These are phyloP conservation scores for Hydrozoanthus gracilis DNA, from an alignment of 92 coral and sea anemone genomes.

Conservation along the genomic window DNA sequence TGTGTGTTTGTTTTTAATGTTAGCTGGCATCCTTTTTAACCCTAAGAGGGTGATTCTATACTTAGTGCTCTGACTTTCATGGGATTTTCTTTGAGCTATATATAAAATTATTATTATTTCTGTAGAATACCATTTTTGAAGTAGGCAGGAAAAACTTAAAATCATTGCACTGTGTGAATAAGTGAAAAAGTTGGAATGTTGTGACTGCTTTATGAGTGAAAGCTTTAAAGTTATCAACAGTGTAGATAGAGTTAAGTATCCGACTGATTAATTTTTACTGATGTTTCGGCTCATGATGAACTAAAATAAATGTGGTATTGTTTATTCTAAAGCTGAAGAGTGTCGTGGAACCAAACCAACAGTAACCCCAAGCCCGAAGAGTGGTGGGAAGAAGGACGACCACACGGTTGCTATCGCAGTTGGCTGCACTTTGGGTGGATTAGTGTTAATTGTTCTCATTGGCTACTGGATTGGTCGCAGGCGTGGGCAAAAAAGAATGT, in stretches of 20 bases:
- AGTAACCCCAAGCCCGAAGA: background rate
- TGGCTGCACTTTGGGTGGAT: conserved; percentile 90
- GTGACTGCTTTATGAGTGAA: no score
- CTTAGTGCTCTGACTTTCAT: no score
- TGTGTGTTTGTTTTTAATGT: no score
- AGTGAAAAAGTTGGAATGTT: no score
- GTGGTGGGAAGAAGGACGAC: background rate
- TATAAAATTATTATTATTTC: no score
- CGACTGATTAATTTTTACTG: background rate
- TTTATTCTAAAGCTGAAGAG: conserved; percentile 50
- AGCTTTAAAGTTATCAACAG: background rate
- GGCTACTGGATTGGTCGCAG: conserved; percentile 87
- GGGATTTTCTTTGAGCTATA: no score
- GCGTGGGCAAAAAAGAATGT: conserved; percentile 37
- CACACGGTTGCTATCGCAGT: conserved; percentile 92
- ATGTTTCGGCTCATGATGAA: background rate
- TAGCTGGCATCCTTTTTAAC: no score
- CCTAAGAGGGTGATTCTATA: no score
- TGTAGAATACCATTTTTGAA: no score
- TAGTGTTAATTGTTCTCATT: conserved; percentile 78
- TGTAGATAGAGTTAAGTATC: background rate
- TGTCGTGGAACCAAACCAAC: conserved; percentile 47
- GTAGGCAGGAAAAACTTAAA: background rate
- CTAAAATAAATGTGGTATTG: background rate
- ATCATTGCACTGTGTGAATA: background rate